Evolutionary conservation across 2,888 invertebrate species (phyloP).

Genomic region (Tinea pellionella): DNA sequence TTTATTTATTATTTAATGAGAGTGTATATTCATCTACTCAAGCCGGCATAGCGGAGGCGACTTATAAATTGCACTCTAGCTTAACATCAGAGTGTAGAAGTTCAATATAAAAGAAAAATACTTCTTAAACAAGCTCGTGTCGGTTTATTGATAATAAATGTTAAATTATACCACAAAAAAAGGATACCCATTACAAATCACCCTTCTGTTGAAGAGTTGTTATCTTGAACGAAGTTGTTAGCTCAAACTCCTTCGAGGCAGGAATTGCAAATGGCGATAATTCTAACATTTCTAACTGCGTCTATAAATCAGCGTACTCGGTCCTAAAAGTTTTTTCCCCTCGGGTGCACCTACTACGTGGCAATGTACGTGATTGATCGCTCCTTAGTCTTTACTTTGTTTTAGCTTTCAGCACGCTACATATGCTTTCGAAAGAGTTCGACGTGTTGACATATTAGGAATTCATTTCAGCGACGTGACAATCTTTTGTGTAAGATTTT

Average conservation of each 20-base stretch:
- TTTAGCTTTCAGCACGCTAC: slow-evolving; percentile 3
- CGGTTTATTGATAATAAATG: no score
- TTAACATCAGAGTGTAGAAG: no score
- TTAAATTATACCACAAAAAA: no score
- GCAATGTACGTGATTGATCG: slow-evolving; percentile 62
- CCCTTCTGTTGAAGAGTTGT: slow-evolving; percentile 30
- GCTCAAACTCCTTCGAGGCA: slow-evolving; percentile 43
- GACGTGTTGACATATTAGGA: slow-evolving; percentile 12
- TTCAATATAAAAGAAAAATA: no score
- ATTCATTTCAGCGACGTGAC: slow-evolving; percentile 5
- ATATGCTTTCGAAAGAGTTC: slow-evolving; percentile 2
- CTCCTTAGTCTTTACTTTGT: background rate
- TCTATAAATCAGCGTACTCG: slow-evolving; percentile 60
- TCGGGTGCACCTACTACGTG: slow-evolving; percentile 42
- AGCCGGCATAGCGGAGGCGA: no score
- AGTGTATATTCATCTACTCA: no score
- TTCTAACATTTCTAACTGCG: slow-evolving; percentile 67
- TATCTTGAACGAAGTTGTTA: slow-evolving; percentile 47
- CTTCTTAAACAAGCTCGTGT: no score
- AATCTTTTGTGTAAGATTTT: background rate
- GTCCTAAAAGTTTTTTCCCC: slow-evolving; percentile 56
- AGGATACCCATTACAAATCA: background rate
- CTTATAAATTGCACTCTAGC: no score
- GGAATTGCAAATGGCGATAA: slow-evolving; percentile 69
- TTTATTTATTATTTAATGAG: no score